These are phyloP conservation scores for Falcaria lacertinaria DNA, from an alignment of 2,888 invertebrate species.

Conservation along the genomic window DNA sequence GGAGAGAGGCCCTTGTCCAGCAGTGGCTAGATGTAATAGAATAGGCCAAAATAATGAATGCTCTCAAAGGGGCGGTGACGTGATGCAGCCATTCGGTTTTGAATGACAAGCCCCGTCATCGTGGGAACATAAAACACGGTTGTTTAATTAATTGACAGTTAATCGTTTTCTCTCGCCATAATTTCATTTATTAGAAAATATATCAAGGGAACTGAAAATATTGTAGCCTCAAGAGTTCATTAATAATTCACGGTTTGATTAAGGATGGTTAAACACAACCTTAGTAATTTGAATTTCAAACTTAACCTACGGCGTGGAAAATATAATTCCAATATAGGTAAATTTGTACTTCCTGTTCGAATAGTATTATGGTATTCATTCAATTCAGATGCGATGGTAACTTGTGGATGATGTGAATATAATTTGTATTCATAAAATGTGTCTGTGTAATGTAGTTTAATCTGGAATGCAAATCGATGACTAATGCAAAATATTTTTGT, in stretches of 20 bases:
- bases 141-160: conserved; percentile 23
- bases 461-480: conserved; percentile 2
- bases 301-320: neutral
- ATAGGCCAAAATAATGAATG: conserved; percentile 13
- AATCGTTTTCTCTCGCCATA: neutral
- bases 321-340: too few relatives aligned
- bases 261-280: neutral
- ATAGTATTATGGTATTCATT: too few relatives aligned
- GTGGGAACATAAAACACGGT: conserved; percentile 34
- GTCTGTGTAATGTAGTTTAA: too few relatives aligned
- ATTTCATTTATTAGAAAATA: neutral
- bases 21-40: too few relatives aligned
- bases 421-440: too few relatives aligned
- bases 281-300: neutral
- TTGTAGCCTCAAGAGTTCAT: neutral
- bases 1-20: too few relatives aligned
- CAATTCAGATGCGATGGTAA: too few relatives aligned
- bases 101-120: conserved; percentile 19
- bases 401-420: too few relatives aligned
- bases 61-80: conserved; percentile 27
- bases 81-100: conserved; percentile 19
- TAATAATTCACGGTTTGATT: conserved; percentile 1
- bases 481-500: conserved; percentile 21
- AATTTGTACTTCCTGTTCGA: too few relatives aligned
- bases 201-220: neutral